A percentile compares a stretch with the other conserved stretches of the same genome.
These are phyloP conservation scores for Spongilla lacustris DNA, from an alignment of 37 sponge, comb jelly and placozoan species.

Conservation along the genomic window DNA sequence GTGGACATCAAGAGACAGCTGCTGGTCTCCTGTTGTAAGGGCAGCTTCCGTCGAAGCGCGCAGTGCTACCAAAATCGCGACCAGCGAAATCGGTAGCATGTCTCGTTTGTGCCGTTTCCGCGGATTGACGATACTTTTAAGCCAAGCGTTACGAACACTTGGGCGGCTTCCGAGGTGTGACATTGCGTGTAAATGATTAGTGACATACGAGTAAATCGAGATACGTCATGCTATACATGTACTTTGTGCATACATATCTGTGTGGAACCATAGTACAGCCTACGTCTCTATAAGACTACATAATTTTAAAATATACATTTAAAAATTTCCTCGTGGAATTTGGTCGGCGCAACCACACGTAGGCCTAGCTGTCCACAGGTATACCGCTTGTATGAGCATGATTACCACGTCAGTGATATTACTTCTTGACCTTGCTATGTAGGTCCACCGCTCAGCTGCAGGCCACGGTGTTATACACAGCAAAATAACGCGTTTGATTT, in stretches of 20 bases:
- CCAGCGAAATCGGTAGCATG: not conserved
- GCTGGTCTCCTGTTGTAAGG: constrained; percentile 35
- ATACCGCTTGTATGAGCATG: too few relatives aligned
- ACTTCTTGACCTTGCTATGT: too few relatives aligned
- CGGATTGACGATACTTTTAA: not conserved
- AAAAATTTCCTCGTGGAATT: too few relatives aligned
- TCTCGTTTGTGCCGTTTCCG: not conserved
- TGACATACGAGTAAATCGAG: not conserved
- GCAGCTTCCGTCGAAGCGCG: not conserved
- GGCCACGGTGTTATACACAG: too few relatives aligned
- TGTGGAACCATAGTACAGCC: not conserved
- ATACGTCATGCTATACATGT: not conserved
- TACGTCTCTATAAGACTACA: too few relatives aligned
- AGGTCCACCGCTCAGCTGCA: too few relatives aligned
- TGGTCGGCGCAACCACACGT: too few relatives aligned
- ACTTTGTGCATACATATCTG: not conserved
- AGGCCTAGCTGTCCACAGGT: too few relatives aligned
- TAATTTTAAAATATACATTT: too few relatives aligned
- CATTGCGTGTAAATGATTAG: not conserved
- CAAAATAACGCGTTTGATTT: too few relatives aligned
- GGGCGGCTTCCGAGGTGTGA: not conserved
- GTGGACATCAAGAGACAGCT: constrained; percentile 36
- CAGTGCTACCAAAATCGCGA: not conserved
- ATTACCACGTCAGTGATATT: too few relatives aligned
- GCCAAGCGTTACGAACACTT: not conserved